Conservation (phyloP, 2,113 vertebrate species). For the Ptychochromis oligacanthus region DNA sequence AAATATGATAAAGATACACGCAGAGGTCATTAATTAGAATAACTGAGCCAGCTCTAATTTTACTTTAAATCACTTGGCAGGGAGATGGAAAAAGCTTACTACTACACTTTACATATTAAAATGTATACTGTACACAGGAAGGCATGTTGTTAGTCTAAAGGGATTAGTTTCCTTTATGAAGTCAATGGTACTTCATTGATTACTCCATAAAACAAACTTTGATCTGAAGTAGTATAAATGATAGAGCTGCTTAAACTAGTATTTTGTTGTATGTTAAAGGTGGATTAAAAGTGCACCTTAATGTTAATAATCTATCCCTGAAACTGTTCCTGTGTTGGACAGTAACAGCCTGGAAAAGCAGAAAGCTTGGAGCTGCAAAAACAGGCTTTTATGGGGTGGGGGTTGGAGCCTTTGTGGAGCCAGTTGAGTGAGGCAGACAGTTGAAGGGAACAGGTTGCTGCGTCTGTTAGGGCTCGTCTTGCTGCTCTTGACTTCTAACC, state of each 20-base stretch:
- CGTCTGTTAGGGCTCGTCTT: constrained; percentile 73
- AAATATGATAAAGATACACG: constrained; percentile 57
- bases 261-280: neutral
- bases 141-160: neutral
- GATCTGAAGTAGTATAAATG: neutral
- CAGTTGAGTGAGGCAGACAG: constrained; percentile 62
- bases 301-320: neutral
- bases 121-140: neutral
- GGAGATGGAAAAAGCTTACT: constrained; percentile 35
- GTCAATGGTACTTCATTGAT: neutral
- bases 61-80: constrained; percentile 22
- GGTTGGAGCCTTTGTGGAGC: constrained; percentile 38
- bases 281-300: neutral
- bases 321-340: neutral
- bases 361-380: neutral
- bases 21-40: constrained; percentile 52
- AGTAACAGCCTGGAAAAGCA: neutral
- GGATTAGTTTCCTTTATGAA: neutral
- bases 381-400: neutral
- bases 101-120: constrained; percentile 7
- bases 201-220: neutral
- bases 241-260: neutral
- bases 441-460: constrained; percentile 68
- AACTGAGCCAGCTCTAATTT: constrained; percentile 23
- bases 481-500: constrained; percentile 72